Evolutionary conservation across 2,888 invertebrate species (phyloP), one percentile per base, ranked within the genome.

Genomic region (Nasonia oneida): DNA sequence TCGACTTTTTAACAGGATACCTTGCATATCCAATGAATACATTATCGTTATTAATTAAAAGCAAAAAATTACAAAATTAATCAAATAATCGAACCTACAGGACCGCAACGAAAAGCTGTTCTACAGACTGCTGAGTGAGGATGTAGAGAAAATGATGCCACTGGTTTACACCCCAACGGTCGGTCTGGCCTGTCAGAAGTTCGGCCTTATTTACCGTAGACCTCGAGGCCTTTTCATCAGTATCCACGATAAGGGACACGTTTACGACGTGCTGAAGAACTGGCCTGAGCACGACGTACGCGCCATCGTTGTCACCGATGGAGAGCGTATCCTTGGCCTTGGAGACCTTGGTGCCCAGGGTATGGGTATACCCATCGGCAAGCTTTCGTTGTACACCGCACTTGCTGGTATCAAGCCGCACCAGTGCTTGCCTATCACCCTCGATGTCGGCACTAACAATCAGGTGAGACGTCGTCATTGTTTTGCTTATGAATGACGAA

Each of bases 121-220:
- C 95, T 99, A 98, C 94, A 96, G 97, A 53, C 96, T 99, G 78
- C 94, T 99, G 73, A 95, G 96, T 23, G 97, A 98, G 89, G 96
- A 99, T 93, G 97, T 99, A 39, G 96, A 97, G 75, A 96, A 97
- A 88, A 96, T 98, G 95, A 98, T 99, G 98, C 99, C 99, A 0
- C 95, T 99, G 87, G 98, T 99, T n/a, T 99, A 99, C 94, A 99
- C 99, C 0, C 99, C 99, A 0, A 98, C 98, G 0, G 99, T 99
- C 15, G 99, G 99, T 5, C 94, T 97, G 90, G 99, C 99, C 47
- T 99, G 99, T 94, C 99, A 99, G 94, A 98, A 98, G 93, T 99
- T 97, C 94, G 99, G 99, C 33, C 95, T 98, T 88, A 96, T 99
- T 88, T 98, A 96, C 94, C 96, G 97, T 89, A 95, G 98, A 88